These are phyloP conservation scores for Acronicta leporina DNA, from an alignment of 2,888 invertebrate genomes.

Conservation along the genomic window DNA sequence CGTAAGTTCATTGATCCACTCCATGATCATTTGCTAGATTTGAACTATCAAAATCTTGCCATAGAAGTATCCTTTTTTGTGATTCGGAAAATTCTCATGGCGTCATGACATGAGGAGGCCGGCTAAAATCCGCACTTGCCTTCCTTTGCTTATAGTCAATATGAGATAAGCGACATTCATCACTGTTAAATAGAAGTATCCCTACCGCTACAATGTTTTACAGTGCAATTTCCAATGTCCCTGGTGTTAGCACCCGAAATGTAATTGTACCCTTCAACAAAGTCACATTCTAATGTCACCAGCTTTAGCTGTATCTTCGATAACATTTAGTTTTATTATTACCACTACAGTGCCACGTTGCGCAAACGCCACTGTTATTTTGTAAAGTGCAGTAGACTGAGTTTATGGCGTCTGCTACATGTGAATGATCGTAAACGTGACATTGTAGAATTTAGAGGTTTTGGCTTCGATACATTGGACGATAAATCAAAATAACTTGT, in stretches of 20 bases:
- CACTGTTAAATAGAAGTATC: too few relatives aligned
- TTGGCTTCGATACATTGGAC: slow-evolving; percentile 27
- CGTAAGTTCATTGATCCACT: too few relatives aligned
- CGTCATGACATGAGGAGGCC: too few relatives aligned
- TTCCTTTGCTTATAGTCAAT: too few relatives aligned
- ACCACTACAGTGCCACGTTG: slow-evolving; percentile 18
- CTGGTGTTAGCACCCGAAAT: slow-evolving; percentile 11
- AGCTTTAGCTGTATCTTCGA: slow-evolving; percentile 13
- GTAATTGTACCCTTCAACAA: slow-evolving; percentile 33
- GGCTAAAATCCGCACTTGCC: too few relatives aligned
- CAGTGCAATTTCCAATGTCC: slow-evolving; percentile 6
- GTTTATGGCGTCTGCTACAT: slow-evolving; percentile 45
- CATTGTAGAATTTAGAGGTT: slow-evolving; percentile 52
- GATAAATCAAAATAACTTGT: slow-evolving; percentile 13
- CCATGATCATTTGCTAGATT: too few relatives aligned
- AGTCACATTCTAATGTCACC: slow-evolving; percentile 17
- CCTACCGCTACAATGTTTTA: slow-evolving; percentile 2
- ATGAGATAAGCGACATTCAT: too few relatives aligned
- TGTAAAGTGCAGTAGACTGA: slow-evolving; percentile 46
- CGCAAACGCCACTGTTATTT: slow-evolving; percentile 41
- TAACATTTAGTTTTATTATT: slow-evolving; percentile 39
- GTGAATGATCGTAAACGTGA: slow-evolving; percentile 59
- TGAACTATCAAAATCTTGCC: too few relatives aligned
- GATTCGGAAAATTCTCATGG: too few relatives aligned
- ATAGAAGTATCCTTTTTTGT: too few relatives aligned